Evolutionary conservation across 2,797 vertebrate species (phyloP), one percentile per base, ranked within the genome.

Genomic region (Crocidura indochinensis): DNA sequence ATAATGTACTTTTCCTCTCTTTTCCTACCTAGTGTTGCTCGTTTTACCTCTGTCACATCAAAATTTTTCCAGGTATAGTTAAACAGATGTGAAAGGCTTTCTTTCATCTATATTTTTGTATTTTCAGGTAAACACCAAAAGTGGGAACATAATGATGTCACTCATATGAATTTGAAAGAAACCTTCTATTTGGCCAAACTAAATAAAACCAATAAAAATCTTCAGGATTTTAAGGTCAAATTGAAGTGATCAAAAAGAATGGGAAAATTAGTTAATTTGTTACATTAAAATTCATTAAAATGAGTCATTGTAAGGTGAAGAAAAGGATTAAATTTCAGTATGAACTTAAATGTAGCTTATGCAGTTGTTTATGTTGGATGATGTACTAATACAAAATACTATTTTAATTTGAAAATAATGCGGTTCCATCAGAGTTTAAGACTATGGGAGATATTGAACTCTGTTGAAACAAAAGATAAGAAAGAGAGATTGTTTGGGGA

Each of bases 11-110:
- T 75, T 11, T 0, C 62, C 89, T 76, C 29, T 19, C 44, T 81
- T 49, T 80, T 51, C 14, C 26, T 65, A 12, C 46, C 56, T 84
- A 38, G 6, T 67, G 11, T 73, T 81, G 7, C 22, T 68, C 53
- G 73, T 11, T 14, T 14, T 6, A 80, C 2, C 0, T 0, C 31
- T 74, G 11, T 81, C 26, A 73, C 80, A 80, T 53, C n/a, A 62
- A 94, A 88, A 78, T 65, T 56, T 29, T 5, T 67, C 26, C 31
- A 17, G 19, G 12, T 51, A 64, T 44, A 81, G n/a, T 85, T 60
- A 29, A 47, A 38, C 56, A 71, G 8, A 12, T 46, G 76, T 77
- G 27, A 17, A 47, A 78, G 14, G 67, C 65, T 86, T 92, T n/a
- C 77, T 31, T 71, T 29, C 74, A 24, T 47, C 56, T 44, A 24